Evolutionary conservation across 2,113 vertebrate species (phyloP).

Genomic region (Carassius gibelio): DNA sequence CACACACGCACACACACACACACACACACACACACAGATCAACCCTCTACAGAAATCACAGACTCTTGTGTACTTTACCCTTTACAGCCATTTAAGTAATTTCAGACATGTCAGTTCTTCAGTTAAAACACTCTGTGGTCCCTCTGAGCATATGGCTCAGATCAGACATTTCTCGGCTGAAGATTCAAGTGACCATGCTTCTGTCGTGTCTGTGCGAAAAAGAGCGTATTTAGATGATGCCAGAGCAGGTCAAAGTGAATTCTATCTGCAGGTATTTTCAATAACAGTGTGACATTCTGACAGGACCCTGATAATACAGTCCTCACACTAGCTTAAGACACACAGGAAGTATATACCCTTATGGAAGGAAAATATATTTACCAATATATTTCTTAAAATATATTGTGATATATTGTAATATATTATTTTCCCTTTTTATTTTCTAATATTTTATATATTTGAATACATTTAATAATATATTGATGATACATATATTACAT

Average conservation of each 20-base stretch:
- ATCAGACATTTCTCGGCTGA: neutral
- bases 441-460: too few relatives aligned
- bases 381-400: too few relatives aligned
- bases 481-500: too few relatives aligned
- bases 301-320: slow-evolving; percentile 61
- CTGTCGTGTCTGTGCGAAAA: neutral
- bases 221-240: slow-evolving; percentile 7
- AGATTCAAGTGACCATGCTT: slow-evolving; percentile 11
- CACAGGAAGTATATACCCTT: slow-evolving; percentile 44
- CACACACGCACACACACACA: too few relatives aligned
- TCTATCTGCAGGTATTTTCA: slow-evolving; percentile 67
- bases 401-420: too few relatives aligned
- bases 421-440: too few relatives aligned
- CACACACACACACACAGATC: slow-evolving; percentile 52
- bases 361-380: too few relatives aligned
- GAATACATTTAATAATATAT: too few relatives aligned
- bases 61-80: slow-evolving; percentile 67
- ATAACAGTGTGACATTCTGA: slow-evolving; percentile 69
- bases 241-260: slow-evolving; percentile 52
- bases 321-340: slow-evolving; percentile 63
- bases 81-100: slow-evolving; percentile 74
- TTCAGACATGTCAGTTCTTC: slow-evolving; percentile 54
- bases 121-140: slow-evolving; percentile 1
- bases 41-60: slow-evolving; percentile 59
- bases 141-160: neutral